Evolutionary conservation across 1,140 invertebrate genomes (phyloP).

Genomic region (Asobara japonica): DNA sequence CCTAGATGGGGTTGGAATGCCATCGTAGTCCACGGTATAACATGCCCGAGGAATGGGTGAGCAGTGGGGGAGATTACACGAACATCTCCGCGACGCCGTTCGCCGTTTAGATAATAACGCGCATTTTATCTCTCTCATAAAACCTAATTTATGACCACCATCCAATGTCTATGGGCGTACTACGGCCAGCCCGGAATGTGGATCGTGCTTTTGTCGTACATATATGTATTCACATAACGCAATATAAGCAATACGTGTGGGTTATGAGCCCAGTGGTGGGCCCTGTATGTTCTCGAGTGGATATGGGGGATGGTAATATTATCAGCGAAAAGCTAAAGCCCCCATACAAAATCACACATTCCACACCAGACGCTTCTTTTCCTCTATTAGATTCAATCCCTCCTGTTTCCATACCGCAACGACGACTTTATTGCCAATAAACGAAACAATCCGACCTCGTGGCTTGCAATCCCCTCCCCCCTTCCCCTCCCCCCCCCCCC

Average conservation of each 20-base stretch:
- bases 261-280: conserved; percentile 9
- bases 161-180: conserved; percentile 54
- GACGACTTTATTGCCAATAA: conserved; percentile 23
- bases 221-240: conserved; percentile 28
- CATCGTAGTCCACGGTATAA: conserved; percentile 24
- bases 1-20: conserved; percentile 19
- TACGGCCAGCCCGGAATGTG: conserved; percentile 43
- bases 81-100: conserved; percentile 62
- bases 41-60: conserved; percentile 34
- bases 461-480: background rate
- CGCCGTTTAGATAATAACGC: conserved; percentile 68
- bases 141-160: conserved; percentile 66
- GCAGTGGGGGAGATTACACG: conserved; percentile 28
- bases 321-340: conserved; percentile 47
- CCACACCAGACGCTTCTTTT: background rate
- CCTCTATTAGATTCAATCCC: conserved; percentile 24
- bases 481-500: background rate
- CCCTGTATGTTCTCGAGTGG: conserved; percentile 46
- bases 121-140: conserved; percentile 68
- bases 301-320: conserved; percentile 47
- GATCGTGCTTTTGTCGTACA: conserved; percentile 28
- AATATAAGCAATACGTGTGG: conserved; percentile 4
- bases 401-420: conserved; percentile 1
- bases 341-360: conserved; percentile 15
- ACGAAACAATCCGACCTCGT: background rate